Base-by-base conservation (phyloP, 1,140 invertebrate genomes). In the Lethrus apterus region DNA sequence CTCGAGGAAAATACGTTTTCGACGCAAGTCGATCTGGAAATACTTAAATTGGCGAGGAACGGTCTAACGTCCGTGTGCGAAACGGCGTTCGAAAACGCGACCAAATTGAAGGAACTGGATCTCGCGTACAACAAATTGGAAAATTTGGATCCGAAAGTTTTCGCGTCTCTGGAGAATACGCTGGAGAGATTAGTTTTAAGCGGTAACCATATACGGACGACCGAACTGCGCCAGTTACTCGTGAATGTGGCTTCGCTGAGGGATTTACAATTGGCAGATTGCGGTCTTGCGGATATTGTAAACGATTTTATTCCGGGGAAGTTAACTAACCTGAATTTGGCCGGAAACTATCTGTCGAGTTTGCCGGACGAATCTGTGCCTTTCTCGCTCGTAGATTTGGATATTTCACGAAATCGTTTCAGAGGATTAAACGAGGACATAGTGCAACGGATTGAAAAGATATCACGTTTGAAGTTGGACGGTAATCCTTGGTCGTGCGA, bases 101-200 rank as follows among this genome's bases (percentile, higher is more conserved):
- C 76, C 7, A 70, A 76, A 46, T 67, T 83, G 19, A 70, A 71
- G 32, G 75, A 78, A 54, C 60, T 87, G 36, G 83, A 88, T 61
- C 66, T 88, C 24, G 78, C 80, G 48, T 77, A 79, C 60, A 88
- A 88, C 59, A 80, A 80, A 63, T 69, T 87, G 34, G 75, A 79
- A 48, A 68, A 72, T 10, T 68, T 84, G 20, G 76, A 81, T 56
- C 62, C 74, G 15, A 67, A 70, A 45, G 70, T 75, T 0, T 73
- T 83, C 34, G 62, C 70, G 30, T 75, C 77, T 0, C 54, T 80
- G 2, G 68, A 75, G 5, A 72, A 77, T 32, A 75, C 73, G 15
- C 64, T 86, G 44, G 60, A 70, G 29, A 72, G 68, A 9, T 69
- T 87, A 7, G 74, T 77, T 50, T 72, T 86, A 10, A 83, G 80